phyloP scores from a whole-genome alignment of 2,888 invertebrate species.

The Byasa hedistus region DNA sequence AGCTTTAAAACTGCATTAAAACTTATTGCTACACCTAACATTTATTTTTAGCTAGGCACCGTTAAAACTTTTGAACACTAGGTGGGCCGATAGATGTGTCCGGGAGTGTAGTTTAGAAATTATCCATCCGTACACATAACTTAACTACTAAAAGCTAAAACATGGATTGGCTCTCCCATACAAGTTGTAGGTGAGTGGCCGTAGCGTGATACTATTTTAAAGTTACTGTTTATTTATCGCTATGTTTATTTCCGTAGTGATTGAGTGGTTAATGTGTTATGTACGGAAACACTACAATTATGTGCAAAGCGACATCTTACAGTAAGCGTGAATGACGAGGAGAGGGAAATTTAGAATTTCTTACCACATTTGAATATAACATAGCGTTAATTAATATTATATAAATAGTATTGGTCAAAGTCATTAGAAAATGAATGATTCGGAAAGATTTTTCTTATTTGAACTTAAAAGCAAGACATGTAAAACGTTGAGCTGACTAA shows the following conservation, averaged over 20 bases:
- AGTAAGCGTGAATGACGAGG: neutral
- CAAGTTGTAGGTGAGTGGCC: constrained; percentile 18
- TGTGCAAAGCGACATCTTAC: constrained; percentile 17
- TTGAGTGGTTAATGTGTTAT: constrained; percentile 24
- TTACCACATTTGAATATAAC: neutral
- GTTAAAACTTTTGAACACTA: no score
- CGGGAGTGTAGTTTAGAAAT: neutral
- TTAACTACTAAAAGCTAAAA: constrained; percentile 3
- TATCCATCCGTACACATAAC: neutral
- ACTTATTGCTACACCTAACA: no score
- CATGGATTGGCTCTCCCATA: constrained; percentile 10
- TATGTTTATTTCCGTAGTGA: constrained; percentile 25
- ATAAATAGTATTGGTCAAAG: no score
- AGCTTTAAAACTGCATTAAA: no score
- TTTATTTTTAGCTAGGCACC: no score
- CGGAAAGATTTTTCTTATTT: no score
- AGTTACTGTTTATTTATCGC: constrained; percentile 16
- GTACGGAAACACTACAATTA: constrained; percentile 13
- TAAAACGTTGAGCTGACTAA: no score
- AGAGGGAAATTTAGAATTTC: neutral
- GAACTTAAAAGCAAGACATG: no score
- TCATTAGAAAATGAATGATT: no score
- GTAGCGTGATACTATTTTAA: constrained; percentile 23
- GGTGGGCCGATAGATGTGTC: no score
- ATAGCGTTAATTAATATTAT: no score